Conservation (phyloP, 2,797 vertebrate genomes). For the Periophthalmus magnuspinnatus region DNA sequence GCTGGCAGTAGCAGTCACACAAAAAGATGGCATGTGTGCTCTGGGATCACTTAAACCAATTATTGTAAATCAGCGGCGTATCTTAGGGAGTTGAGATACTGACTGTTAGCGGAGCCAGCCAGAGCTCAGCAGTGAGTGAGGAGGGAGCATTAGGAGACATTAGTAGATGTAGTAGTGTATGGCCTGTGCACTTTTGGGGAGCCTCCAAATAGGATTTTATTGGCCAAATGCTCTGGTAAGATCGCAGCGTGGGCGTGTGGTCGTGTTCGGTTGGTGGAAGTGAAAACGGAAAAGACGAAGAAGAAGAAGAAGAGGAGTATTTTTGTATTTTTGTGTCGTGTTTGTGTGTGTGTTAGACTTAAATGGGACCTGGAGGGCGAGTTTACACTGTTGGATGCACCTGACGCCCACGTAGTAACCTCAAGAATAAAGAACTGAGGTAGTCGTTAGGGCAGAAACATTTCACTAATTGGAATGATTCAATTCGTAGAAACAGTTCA, state of each 20-base stretch:
- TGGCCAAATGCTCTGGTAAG: conserved; percentile 56
- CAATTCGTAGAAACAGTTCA: not conserved
- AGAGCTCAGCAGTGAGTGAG: conserved; percentile 9
- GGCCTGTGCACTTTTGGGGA: conserved; percentile 47
- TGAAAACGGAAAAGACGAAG: conserved; percentile 31
- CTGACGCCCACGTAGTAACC: conserved; percentile 46
- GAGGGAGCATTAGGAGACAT: conserved; percentile 45
- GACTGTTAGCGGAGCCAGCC: conserved; percentile 24
- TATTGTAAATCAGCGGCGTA: conserved; percentile 37
- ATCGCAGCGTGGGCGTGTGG: conserved; percentile 54
- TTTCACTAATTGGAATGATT: not conserved
- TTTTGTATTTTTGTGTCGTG: conserved; percentile 13
- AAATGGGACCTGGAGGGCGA: conserved; percentile 40
- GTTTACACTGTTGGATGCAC: conserved; percentile 55
- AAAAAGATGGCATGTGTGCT: conserved; percentile 18
- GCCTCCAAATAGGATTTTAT: conserved; percentile 54
- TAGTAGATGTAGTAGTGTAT: conserved; percentile 40
- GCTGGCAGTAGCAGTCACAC: conserved; percentile 14
- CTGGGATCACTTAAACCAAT: conserved; percentile 34
- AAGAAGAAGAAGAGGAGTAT: no score
- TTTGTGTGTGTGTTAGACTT: conserved; percentile 6
- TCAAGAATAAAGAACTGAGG: conserved; percentile 49
- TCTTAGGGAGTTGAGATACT: conserved; percentile 25
- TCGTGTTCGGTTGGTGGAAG: conserved; percentile 55
- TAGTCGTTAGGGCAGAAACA: not conserved